phyloP scores from a whole-genome alignment of 1,140 invertebrate genomes.

The Drosophila pachea region DNA sequence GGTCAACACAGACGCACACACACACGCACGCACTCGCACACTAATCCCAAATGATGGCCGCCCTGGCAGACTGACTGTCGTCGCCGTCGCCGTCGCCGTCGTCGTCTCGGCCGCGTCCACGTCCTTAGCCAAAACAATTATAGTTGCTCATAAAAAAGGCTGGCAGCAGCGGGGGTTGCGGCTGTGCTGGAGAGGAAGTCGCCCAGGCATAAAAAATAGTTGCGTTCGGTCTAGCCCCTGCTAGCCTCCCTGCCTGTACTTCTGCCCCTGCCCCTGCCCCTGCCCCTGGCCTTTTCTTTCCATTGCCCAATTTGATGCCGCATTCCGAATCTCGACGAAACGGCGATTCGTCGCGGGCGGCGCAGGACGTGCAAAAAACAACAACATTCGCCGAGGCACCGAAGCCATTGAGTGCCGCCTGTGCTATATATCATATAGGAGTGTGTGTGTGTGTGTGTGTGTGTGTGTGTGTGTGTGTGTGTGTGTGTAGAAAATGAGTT shows the following conservation, averaged over 20 bases:
- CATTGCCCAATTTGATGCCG: constrained; percentile 22
- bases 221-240: constrained; percentile 17
- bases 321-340: constrained; percentile 31
- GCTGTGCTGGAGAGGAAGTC: constrained; percentile 34
- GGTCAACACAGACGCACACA: constrained; percentile 55
- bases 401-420: constrained; percentile 11
- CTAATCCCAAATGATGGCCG: constrained; percentile 73
- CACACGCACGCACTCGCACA: constrained; percentile 33
- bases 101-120: constrained; percentile 17
- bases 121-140: constrained; percentile 52
- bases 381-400: constrained; percentile 44
- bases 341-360: constrained; percentile 57
- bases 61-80: constrained; percentile 71
- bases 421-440: no score
- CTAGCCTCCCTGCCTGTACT: not conserved
- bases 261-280: not conserved
- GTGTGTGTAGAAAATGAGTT: constrained; percentile 32
- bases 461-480: not conserved
- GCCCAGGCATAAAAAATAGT: constrained; percentile 50
- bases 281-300: not conserved
- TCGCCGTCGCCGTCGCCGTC: constrained; percentile 52
- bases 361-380: constrained; percentile 67
- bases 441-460: not conserved
- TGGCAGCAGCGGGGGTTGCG: not conserved
- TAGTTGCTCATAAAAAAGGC: constrained; percentile 49